A percentile compares a stretch with the other conserved stretches of the same genome.
phyloP scores from a whole-genome alignment of 1,140 invertebrate genomes.

The Dreissena polymorpha region DNA sequence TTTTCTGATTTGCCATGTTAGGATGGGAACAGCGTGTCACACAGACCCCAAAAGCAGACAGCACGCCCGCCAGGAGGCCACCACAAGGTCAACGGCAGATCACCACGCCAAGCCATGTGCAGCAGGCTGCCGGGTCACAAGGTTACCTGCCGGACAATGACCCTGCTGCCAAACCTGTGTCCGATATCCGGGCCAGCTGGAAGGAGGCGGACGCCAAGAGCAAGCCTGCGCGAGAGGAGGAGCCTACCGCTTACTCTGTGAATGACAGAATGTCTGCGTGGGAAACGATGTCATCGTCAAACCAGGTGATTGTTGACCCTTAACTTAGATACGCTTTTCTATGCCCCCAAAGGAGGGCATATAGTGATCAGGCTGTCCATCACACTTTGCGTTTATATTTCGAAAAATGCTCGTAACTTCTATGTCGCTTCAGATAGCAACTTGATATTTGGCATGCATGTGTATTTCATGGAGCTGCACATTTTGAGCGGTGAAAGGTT shows the following conservation, averaged over 20 bases:
- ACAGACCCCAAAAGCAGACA: constrained; percentile 46
- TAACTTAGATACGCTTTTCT: too few species aligned
- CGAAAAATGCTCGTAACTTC: too few species aligned
- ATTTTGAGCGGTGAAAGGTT: too few species aligned
- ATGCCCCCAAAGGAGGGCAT: too few species aligned
- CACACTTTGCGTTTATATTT: too few species aligned
- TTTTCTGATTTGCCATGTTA: not conserved
- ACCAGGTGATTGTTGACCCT: constrained; percentile 54
- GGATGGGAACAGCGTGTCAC: constrained; percentile 57
- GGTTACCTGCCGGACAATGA: constrained; percentile 51
- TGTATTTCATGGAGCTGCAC: too few species aligned
- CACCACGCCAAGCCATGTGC: constrained; percentile 24
- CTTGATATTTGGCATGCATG: too few species aligned
- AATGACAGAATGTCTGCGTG: constrained; percentile 75
- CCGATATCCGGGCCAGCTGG: constrained; percentile 75
- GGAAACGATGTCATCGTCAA: constrained; percentile 71
- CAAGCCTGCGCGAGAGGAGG: constrained; percentile 63
- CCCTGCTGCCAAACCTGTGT: constrained; percentile 65
- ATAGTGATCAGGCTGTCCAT: too few species aligned
- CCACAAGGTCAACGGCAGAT: not conserved
- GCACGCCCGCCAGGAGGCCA: constrained; percentile 10
- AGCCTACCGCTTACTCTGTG: constrained; percentile 74
- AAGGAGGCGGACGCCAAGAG: constrained; percentile 67
- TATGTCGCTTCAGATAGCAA: too few species aligned
- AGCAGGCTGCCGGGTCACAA: not conserved